Evolutionary conservation across 2,113 vertebrate species (phyloP), one percentile per base, ranked within the genome.

Genomic region (Phrynocephalus versicolor): DNA sequence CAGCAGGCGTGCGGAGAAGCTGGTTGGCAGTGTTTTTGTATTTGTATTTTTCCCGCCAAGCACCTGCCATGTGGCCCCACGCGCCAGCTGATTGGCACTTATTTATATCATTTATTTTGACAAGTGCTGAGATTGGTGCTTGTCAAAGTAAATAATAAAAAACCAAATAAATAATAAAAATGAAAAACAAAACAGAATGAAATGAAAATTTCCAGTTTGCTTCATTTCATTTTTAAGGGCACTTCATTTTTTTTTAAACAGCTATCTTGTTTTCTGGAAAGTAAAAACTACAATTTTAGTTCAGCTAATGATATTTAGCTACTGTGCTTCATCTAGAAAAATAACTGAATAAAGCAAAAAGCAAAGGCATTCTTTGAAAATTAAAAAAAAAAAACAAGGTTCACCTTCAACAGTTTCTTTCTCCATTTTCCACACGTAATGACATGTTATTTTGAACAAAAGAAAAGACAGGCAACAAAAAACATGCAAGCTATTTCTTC

Each of bases 211-310:
- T n/a, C n/a, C n/a, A n/a, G n/a, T n/a, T n/a, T n/a, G n/a, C n/a
- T n/a, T n/a, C n/a, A n/a, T n/a, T n/a, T n/a, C n/a, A 78, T 83
- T 83, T 83, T 62, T 72, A 37, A 70, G n/a, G 39, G 60, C n/a
- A 88, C n/a, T 71, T n/a, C n/a, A n/a, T n/a, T n/a, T n/a, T n/a
- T n/a, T n/a, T n/a, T n/a, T n/a, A n/a, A n/a, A n/a, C n/a, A n/a
- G 65, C 77, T 25, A 64, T 14, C 76, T 72, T 85, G 77, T 79
- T 86, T 80, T 74, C 82, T 76, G 81, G 60, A 60, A 81, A 64
- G 1, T 35, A 65, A 0, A 0, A 78, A 88, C 80, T 55, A 86
- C 74, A 75, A 71, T 6, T 83, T 33, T 69, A 75, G 82, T 81
- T 41, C 4, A 7, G 55, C 23, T 79, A 83, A 81, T 64, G 41